These are phyloP conservation scores for Dinomys branickii DNA, from an alignment of 2,113 vertebrate species.

Conservation along the genomic window DNA sequence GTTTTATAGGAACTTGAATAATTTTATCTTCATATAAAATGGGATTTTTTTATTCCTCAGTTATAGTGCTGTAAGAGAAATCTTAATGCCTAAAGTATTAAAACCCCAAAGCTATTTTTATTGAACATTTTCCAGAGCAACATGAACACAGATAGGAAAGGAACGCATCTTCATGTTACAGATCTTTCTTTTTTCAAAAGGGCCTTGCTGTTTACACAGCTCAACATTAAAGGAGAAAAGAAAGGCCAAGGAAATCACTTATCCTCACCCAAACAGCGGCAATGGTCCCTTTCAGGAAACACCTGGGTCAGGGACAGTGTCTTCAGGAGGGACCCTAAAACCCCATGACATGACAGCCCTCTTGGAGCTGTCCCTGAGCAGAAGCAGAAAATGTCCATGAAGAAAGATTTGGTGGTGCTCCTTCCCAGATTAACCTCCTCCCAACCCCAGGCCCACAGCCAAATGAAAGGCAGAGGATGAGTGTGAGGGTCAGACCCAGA, in stretches of 20 bases:
- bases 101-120: slow-evolving; percentile 68
- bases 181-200: not conserved
- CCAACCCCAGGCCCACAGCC: not conserved
- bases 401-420: not conserved
- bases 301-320: not conserved
- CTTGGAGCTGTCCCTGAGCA: not conserved
- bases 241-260: not conserved
- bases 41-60: slow-evolving; percentile 45
- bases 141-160: slow-evolving; percentile 46
- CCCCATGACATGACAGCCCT: rapidly evolving
- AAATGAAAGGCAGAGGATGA: rapidly evolving
- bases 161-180: not conserved
- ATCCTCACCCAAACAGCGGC: not conserved
- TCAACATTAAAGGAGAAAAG: not conserved
- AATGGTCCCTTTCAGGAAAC: not conserved
- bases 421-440: not conserved
- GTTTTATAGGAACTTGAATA: slow-evolving; percentile 42
- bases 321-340: not conserved
- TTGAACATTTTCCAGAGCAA: slow-evolving; percentile 57
- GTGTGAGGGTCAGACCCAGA: not conserved
- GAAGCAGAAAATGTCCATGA: not conserved
- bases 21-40: slow-evolving; percentile 65
- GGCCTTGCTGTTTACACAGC: not conserved
- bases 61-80: not conserved
- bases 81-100: slow-evolving; percentile 51